Evolutionary conservation across 2,113 vertebrate genomes (phyloP).

Genomic region (Oxyura jamaicensis): DNA sequence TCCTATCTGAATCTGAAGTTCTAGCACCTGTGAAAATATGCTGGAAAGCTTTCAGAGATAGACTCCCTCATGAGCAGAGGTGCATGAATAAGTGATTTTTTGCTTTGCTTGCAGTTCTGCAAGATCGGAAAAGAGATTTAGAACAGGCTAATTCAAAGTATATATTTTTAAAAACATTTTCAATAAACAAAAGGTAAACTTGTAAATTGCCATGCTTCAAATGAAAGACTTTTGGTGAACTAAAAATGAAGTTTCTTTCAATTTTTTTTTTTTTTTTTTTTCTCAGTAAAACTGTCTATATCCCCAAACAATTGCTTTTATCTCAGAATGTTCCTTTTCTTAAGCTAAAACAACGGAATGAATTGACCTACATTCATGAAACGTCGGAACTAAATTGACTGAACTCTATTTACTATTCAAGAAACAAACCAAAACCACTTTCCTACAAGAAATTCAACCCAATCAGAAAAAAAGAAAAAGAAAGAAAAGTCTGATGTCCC

Average conservation of each 20-base stretch:
- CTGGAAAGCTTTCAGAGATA: conserved; percentile 24
- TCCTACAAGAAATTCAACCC: neutral
- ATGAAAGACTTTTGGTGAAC: neutral
- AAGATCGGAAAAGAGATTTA: conserved; percentile 27
- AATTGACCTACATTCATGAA: neutral
- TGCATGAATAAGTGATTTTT: neutral
- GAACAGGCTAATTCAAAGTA: conserved; percentile 8
- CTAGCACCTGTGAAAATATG: neutral
- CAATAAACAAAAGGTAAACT: neutral
- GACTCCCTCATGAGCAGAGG: neutral
- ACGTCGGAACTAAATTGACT: neutral
- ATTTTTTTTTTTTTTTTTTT: neutral
- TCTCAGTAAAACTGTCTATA: neutral
- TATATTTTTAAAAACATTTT: neutral
- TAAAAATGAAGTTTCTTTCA: neutral
- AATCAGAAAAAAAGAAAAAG: neutral
- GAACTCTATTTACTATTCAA: neutral
- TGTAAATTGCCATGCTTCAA: neutral
- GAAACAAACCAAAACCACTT: neutral
- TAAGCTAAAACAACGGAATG: neutral
- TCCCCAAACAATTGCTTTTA: neutral
- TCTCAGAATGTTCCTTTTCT: neutral
- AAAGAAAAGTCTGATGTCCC: neutral
- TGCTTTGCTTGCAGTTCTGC: neutral
- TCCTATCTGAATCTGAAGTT: neutral